These are phyloP conservation scores for Tragelaphus imberbis DNA, from an alignment of 2,113 vertebrate species.

Conservation along the genomic window DNA sequence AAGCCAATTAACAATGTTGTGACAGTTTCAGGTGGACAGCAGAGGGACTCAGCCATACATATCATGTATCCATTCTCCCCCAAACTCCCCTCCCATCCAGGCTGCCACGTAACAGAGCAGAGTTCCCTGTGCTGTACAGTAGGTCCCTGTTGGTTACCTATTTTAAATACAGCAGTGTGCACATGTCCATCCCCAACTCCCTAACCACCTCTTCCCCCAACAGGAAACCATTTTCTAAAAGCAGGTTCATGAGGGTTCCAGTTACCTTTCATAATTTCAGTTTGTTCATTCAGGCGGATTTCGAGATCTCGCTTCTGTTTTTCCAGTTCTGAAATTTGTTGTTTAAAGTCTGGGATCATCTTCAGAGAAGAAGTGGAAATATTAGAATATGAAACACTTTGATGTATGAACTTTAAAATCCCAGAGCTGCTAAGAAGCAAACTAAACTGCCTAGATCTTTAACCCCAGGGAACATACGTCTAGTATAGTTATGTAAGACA, in stretches of 20 bases:
- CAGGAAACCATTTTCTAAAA: neutral
- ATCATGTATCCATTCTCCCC: neutral
- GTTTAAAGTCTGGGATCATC: constrained; percentile 92
- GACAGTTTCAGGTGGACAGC: neutral
- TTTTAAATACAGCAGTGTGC: neutral
- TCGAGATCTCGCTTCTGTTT: constrained; percentile 91
- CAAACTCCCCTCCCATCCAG: neutral
- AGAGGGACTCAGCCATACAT: neutral
- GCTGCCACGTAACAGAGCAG: neutral
- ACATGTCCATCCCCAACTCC: neutral
- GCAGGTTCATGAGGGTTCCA: neutral
- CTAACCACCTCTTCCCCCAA: neutral
- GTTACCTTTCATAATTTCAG: constrained; percentile 83
- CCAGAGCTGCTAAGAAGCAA: neutral
- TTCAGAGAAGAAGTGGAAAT: constrained; percentile 67
- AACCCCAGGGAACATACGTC: rapidly evolving
- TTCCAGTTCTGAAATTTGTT: constrained; percentile 90
- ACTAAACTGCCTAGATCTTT: neutral
- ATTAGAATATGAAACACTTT: neutral
- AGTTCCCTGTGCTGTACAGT: neutral
- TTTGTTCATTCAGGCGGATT: constrained; percentile 81
- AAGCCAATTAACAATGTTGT: neutral
- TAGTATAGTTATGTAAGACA: no score
- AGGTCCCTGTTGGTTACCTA: neutral
- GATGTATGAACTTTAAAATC: neutral